phyloP scores from a whole-genome alignment of 1,140 invertebrate genomes.

The Sweltsa coloradensis region DNA sequence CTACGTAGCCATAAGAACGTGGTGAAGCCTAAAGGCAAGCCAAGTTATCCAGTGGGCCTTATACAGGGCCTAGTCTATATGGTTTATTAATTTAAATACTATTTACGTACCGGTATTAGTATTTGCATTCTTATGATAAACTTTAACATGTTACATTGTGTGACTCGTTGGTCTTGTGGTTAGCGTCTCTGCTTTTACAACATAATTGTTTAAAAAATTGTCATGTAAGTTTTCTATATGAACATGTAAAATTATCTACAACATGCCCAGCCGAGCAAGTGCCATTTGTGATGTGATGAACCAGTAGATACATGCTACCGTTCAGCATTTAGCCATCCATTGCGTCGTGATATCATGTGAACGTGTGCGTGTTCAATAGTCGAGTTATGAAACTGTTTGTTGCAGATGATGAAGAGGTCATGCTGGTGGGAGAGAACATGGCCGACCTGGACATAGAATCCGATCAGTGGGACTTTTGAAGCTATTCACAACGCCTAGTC shows the following conservation, averaged over 20 bases:
- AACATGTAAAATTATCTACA: background rate
- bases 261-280: background rate
- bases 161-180: no score
- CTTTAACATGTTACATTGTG: no score
- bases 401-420: conserved; percentile 8
- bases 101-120: no score
- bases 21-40: no score
- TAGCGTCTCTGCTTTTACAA: no score
- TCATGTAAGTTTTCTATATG: background rate
- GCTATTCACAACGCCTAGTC: background rate
- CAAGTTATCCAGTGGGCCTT: no score
- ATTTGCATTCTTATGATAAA: no score
- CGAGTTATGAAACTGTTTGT: background rate
- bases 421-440: conserved; percentile 6
- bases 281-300: background rate
- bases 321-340: background rate
- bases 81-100: no score
- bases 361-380: background rate
- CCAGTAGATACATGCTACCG: background rate
- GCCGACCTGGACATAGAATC: conserved; percentile 9
- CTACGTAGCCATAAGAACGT: no score
- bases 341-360: background rate
- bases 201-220: no score
- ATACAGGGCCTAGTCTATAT: no score
- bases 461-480: conserved; percentile 13